These are phyloP conservation scores for Aricia agestis DNA, from an alignment of 1,140 invertebrate species.

Conservation along the genomic window DNA sequence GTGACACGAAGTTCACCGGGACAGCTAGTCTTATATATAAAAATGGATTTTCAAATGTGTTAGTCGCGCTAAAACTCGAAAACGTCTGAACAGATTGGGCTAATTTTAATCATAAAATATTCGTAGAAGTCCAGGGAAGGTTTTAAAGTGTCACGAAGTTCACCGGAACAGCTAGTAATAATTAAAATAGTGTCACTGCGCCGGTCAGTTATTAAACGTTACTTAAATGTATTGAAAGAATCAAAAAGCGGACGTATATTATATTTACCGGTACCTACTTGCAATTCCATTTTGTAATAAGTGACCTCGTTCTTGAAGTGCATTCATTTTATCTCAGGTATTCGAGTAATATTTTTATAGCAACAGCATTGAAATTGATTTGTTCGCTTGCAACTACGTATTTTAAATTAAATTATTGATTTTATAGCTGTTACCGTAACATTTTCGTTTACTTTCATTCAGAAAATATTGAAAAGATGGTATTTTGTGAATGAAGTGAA, in stretches of 20 bases:
- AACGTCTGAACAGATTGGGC: too few relatives aligned
- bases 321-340: slow-evolving; percentile 3
- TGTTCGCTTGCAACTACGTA: not conserved
- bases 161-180: too few relatives aligned
- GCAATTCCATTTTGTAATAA: not conserved
- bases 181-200: too few relatives aligned
- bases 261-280: not conserved
- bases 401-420: not conserved
- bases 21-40: too few relatives aligned
- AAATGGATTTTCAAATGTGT: too few relatives aligned
- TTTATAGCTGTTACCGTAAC: not conserved
- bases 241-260: not conserved
- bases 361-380: not conserved
- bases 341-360: slow-evolving; percentile 1
- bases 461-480: not conserved
- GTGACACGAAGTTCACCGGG: too few relatives aligned
- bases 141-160: too few relatives aligned
- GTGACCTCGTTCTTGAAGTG: not conserved
- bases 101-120: too few relatives aligned
- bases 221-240: not conserved
- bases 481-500: not conserved
- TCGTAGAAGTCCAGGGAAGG: too few relatives aligned
- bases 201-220: not conserved
- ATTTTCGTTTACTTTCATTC: not conserved
- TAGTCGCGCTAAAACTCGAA: too few relatives aligned